Conservation (phyloP, 2,113 vertebrate species). For the Prunella himalayana region DNA sequence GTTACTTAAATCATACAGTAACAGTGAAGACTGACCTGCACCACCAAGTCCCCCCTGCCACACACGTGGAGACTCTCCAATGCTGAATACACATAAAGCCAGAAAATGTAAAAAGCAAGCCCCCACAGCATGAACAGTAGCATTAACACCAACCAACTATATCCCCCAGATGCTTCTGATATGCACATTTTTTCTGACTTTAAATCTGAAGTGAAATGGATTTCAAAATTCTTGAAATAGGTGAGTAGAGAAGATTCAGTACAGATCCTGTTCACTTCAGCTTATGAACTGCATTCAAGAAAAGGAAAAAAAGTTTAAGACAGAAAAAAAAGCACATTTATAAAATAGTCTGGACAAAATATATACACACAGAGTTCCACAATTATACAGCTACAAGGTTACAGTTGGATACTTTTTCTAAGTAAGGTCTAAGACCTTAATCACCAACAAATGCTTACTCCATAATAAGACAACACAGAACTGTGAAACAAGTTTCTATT, state of each 20-base stretch:
- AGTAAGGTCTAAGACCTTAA: background rate
- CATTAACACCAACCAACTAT: background rate
- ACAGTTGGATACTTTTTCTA: background rate
- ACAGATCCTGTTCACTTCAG: background rate
- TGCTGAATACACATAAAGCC: background rate
- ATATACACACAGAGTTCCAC: background rate
- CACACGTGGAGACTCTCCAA: background rate
- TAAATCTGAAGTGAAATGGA: background rate
- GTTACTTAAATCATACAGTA: background rate
- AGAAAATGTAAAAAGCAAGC: background rate
- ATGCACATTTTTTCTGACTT: background rate
- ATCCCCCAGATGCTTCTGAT: background rate
- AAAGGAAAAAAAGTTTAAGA: background rate
- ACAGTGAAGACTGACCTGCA: background rate
- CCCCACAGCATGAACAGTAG: background rate
- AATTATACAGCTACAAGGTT: background rate
- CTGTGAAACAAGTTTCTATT: background rate
- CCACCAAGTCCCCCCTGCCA: background rate
- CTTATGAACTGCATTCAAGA: background rate
- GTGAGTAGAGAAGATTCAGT: background rate
- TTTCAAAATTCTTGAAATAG: background rate
- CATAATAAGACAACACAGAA: background rate
- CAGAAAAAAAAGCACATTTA: background rate
- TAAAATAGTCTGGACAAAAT: background rate
- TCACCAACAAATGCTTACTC: background rate